These are phyloP conservation scores for Maccullochella peelii DNA, from an alignment of 2,113 vertebrate species.

Conservation along the genomic window DNA sequence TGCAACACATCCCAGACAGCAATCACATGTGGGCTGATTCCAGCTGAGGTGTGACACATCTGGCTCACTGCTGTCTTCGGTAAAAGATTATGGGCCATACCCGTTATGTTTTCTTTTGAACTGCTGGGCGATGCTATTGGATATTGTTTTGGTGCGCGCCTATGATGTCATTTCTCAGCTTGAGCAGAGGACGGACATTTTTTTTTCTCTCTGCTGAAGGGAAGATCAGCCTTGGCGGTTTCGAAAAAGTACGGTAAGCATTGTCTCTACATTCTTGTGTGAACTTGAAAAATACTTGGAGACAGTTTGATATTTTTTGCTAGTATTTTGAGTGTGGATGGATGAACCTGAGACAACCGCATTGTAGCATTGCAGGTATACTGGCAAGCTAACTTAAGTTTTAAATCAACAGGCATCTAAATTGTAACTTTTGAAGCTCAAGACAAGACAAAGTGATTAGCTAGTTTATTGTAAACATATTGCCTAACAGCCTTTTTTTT, in stretches of 20 bases:
- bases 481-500: no score
- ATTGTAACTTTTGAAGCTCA: no score
- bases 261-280: neutral
- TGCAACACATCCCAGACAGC: neutral
- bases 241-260: no score
- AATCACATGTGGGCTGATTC: neutral
- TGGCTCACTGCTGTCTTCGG: neutral
- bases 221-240: neutral
- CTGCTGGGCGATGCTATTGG: neutral
- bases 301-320: no score
- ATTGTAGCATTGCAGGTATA: neutral
- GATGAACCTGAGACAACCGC: neutral
- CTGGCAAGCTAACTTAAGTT: neutral
- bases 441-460: no score
- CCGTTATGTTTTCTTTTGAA: neutral
- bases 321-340: neutral
- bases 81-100: neutral
- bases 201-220: no score
- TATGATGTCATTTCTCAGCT: no score
- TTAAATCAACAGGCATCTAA: no score
- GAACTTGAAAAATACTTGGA: neutral
- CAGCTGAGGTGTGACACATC: neutral
- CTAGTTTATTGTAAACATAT: no score
- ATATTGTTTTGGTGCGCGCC: neutral
- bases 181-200: no score